Evolutionary conservation across 2,888 invertebrate species (phyloP).

Genomic region (Eugnorisma glareosa): DNA sequence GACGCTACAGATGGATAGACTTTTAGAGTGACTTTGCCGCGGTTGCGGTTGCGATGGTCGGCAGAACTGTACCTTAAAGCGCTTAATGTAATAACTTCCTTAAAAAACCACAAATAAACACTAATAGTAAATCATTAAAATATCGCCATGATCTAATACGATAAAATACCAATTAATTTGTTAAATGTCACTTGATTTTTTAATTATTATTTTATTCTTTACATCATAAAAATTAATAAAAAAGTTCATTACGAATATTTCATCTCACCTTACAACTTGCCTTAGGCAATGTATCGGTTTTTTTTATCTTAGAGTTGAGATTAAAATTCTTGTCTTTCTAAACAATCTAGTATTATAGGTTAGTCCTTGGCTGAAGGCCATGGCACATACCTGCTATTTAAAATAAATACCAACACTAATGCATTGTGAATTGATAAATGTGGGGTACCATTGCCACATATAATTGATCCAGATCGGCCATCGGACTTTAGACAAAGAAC

Average conservation of each 20-base stretch:
- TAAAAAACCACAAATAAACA: not conserved
- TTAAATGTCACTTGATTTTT: slow-evolving; percentile 54
- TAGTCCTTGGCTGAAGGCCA: slow-evolving; percentile 24
- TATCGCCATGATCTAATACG: slow-evolving; percentile 7
- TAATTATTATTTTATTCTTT: slow-evolving; percentile 21
- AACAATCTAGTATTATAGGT: slow-evolving; percentile 1
- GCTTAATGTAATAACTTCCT: not conserved
- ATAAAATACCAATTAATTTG: slow-evolving; percentile 40
- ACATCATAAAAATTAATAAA: slow-evolving; percentile 3
- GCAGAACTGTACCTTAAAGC: not conserved
- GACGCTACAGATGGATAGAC: not conserved
- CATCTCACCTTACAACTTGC: not conserved
- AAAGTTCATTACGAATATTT: not conserved
- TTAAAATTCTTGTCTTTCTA: slow-evolving; percentile 5
- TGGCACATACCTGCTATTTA: slow-evolving; percentile 5
- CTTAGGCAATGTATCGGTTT: not conserved
- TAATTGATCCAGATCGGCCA: slow-evolving; percentile 25
- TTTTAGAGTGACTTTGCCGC: not conserved
- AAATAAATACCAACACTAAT: slow-evolving; percentile 26
- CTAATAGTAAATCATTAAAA: slow-evolving; percentile 19
- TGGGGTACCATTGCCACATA: slow-evolving; percentile 10
- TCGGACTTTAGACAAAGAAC: slow-evolving; percentile 22
- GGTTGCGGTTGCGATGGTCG: not conserved
- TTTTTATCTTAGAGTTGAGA: not conserved
- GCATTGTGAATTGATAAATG: slow-evolving; percentile 36